These are phyloP conservation scores for Silurus glanis DNA, from an alignment of 2,113 vertebrate genomes.

Conservation along the genomic window DNA sequence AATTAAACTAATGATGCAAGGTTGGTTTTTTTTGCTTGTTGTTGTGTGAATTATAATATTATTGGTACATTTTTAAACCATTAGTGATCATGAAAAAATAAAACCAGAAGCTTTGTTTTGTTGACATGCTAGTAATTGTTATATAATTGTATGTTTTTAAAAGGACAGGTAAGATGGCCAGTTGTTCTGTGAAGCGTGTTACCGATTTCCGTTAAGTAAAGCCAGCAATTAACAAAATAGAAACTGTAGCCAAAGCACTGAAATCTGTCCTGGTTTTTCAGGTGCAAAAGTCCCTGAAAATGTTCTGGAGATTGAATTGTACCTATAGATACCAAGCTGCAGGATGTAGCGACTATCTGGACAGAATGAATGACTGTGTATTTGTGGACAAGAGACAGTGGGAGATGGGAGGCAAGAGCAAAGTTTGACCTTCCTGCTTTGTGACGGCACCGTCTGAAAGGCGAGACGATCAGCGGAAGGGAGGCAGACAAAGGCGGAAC, in stretches of 20 bases:
- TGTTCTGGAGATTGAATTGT: background rate
- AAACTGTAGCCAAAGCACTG: background rate
- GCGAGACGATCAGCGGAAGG: slow-evolving; percentile 46
- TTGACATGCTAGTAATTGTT: background rate
- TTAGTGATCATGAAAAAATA: background rate
- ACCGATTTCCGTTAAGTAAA: background rate
- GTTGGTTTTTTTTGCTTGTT: background rate
- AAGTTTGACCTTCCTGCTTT: slow-evolving; percentile 73
- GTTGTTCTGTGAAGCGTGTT: background rate
- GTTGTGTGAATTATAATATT: background rate
- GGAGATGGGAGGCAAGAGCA: slow-evolving; percentile 42
- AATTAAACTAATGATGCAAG: background rate
- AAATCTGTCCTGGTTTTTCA: background rate
- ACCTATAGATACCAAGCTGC: background rate
- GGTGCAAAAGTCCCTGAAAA: background rate
- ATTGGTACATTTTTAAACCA: background rate
- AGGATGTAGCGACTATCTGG: slow-evolving; percentile 6
- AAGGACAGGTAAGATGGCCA: background rate
- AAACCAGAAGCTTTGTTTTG: background rate
- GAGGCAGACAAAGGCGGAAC: slow-evolving; percentile 62
- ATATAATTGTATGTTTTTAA: background rate
- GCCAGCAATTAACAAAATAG: background rate
- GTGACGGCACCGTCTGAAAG: slow-evolving; percentile 58
- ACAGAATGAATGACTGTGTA: slow-evolving; percentile 40
- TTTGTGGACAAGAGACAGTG: slow-evolving; percentile 42